phyloP scores from a whole-genome alignment of 1,140 invertebrate genomes.

The Conus ventricosus region DNA sequence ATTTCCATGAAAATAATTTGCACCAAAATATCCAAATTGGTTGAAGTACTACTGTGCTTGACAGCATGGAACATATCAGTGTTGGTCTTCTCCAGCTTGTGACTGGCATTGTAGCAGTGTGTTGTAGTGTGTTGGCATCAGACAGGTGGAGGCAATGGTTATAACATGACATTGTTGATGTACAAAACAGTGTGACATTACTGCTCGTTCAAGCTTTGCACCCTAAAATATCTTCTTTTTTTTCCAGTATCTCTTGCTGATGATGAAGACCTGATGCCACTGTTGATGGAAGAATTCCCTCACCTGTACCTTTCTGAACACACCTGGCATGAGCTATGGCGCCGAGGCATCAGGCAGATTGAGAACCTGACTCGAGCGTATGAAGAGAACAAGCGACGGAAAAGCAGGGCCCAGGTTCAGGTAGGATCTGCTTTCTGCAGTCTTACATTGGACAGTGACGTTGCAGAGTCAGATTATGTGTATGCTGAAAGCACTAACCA shows the following conservation, averaged over 20 bases:
- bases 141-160: too few species aligned
- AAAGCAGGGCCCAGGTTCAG: slow-evolving; percentile 61
- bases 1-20: too few species aligned
- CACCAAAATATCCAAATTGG: too few species aligned
- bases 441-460: too few species aligned
- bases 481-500: too few species aligned
- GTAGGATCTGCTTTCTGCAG: neutral
- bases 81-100: too few species aligned
- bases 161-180: too few species aligned
- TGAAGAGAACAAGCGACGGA: slow-evolving; percentile 67
- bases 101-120: too few species aligned
- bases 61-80: too few species aligned
- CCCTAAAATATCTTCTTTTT: neutral
- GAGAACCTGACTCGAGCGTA: slow-evolving; percentile 69
- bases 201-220: neutral
- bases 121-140: too few species aligned
- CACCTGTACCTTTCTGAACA: slow-evolving; percentile 71
- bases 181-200: neutral
- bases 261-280: slow-evolving; percentile 68
- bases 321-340: slow-evolving; percentile 73
- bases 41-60: too few species aligned
- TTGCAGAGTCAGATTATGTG: too few species aligned
- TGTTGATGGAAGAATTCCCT: slow-evolving; percentile 72
- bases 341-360: slow-evolving; percentile 67
- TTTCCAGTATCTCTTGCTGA: slow-evolving; percentile 57